Evolutionary conservation across 2,797 vertebrate genomes (phyloP).

Genomic region (Rhodeus uyekii): DNA sequence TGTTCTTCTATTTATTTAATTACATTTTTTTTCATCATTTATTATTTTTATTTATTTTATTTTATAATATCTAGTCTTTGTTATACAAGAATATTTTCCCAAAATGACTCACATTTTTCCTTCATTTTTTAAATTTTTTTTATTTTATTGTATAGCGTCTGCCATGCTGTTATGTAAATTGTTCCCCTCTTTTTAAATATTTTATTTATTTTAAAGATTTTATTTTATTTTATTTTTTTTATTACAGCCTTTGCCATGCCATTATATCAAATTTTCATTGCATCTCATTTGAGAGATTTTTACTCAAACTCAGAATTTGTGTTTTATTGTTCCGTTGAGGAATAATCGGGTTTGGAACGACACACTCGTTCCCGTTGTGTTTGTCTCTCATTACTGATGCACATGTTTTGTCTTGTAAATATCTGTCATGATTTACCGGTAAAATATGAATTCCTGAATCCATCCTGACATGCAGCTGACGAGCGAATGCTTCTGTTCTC

Average conservation of each 20-base stretch:
- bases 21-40: too few species aligned
- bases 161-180: too few species aligned
- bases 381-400: not conserved
- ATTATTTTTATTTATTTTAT: not conserved
- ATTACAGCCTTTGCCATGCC: not conserved
- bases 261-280: not conserved
- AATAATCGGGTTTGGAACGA: not conserved
- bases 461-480: conserved; percentile 52
- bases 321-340: not conserved
- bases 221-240: not conserved
- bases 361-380: not conserved
- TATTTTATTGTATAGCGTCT: too few species aligned
- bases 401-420: not conserved
- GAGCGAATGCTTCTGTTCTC: conserved; percentile 71
- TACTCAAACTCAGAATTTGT: not conserved
- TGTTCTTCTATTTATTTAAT: too few species aligned
- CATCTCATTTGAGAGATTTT: not conserved
- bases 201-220: not conserved
- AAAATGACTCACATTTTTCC: not conserved
- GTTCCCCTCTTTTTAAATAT: not conserved
- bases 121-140: not conserved
- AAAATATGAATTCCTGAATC: conserved; percentile 12
- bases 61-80: not conserved
- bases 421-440: not conserved
- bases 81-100: not conserved